phyloP scores from a whole-genome alignment of 2,888 invertebrate species.

The Brachypalpus laphriformis region DNA sequence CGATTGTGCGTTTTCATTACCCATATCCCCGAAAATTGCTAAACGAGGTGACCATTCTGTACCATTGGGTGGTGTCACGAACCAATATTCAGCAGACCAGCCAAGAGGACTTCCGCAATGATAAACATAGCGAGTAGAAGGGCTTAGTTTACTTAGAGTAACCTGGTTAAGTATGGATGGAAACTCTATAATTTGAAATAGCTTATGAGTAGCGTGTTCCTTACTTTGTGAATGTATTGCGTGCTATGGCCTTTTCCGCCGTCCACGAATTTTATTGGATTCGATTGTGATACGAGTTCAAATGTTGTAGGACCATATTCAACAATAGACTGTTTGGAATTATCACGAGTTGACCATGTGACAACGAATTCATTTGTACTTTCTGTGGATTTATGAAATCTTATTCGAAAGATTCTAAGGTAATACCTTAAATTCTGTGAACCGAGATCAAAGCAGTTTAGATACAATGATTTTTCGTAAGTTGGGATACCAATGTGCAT shows the following conservation, averaged over 20 bases:
- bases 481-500: too few relatives aligned
- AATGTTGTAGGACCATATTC: constrained; percentile 88
- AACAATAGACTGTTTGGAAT: constrained; percentile 87
- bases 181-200: background rate
- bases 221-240: constrained; percentile 92
- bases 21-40: constrained; percentile 97
- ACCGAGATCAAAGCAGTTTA: background rate
- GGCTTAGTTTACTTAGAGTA: constrained; percentile 85
- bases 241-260: constrained; percentile 86
- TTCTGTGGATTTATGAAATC: constrained; percentile 83
- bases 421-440: background rate
- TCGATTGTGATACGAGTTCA: constrained; percentile 84
- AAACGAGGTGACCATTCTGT: constrained; percentile 90
- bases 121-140: constrained; percentile 88
- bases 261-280: constrained; percentile 87
- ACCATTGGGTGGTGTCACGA: constrained; percentile 88
- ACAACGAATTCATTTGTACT: constrained; percentile 88
- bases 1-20: constrained; percentile 94
- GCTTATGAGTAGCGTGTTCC: constrained; percentile 74
- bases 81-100: constrained; percentile 92
- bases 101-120: constrained; percentile 91
- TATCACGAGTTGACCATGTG: constrained; percentile 91
- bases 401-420: background rate
- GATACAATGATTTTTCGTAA: background rate
- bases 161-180: constrained; percentile 76